Evolutionary conservation across 1,140 invertebrate species (phyloP), one percentile per base, ranked within the genome.

Genomic region (Neotoxoptera formosana): DNA sequence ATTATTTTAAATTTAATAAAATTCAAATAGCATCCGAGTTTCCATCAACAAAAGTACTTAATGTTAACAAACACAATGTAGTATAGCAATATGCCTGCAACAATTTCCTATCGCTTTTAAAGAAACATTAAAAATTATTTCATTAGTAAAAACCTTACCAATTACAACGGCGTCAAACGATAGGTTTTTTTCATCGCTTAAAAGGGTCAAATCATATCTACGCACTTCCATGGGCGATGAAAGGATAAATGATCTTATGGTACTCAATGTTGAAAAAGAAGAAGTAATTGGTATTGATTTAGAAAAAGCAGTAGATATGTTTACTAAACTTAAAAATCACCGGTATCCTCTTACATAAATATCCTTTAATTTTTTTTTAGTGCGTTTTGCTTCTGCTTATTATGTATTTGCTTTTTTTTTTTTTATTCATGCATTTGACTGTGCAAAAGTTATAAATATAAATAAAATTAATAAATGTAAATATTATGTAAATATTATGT

Each of bases 131-230:
- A 48, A 48, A 48, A 48, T 48, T 48, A 48, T 48, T 48, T 48
- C 47, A 48, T 48, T 14, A 1, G 14, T 14, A 48, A 48, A 48
- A 48, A 48, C 83, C 3, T 45, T 84, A 84, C 83, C 36, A 84
- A 84, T 36, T 84, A 84, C 83, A 84, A 84, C 8, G 41, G 83
- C 83, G 23, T 84, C 83, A 84, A 84, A 84, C 23, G 83, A 84
- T 45, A 84, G 11, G 34, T 84, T 67, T 84, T 84, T 84, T 84
- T 41, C 23, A 48, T 48, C 47, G 1, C 47, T 48, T 48, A 48
- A 48, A 48, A 48, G 47, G 1, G 47, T 48, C 1, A 48, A 48
- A 1, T 48, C 47, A 48, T 48, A 48, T 48, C 1, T 48, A 48
- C 8, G 47, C 8, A 48, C 47, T 14, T 1, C 47, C 47, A 48